Conservation (phyloP, 2,797 vertebrate genomes). For the Falco cherrug region DNA sequence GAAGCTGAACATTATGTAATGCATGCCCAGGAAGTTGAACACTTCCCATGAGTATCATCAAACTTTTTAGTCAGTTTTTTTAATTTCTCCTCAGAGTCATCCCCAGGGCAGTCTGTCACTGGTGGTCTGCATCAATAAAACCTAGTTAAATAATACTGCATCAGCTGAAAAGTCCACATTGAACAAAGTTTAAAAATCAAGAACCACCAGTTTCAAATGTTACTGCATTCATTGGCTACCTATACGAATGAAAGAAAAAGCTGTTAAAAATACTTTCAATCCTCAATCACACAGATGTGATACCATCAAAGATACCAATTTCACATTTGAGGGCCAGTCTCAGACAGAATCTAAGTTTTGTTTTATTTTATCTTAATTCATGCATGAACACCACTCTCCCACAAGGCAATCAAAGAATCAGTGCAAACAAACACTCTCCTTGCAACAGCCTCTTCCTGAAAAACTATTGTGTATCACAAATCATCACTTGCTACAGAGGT, state of each 20-base stretch:
- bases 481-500: background rate
- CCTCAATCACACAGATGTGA: background rate
- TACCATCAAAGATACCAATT: background rate
- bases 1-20: background rate
- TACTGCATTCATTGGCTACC: background rate
- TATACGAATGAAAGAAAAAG: background rate
- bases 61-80: background rate
- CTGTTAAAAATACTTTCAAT: background rate
- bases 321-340: background rate
- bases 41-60: background rate
- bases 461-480: background rate
- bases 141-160: background rate
- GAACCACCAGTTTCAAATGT: background rate
- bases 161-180: background rate
- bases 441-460: background rate
- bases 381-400: background rate
- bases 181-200: background rate
- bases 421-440: background rate
- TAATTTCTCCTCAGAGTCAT: background rate
- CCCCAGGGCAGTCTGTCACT: background rate
- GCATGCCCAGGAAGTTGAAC: background rate
- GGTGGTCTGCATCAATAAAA: background rate
- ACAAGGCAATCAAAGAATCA: background rate
- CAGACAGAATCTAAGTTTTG: background rate
- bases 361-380: background rate